phyloP scores from a whole-genome alignment of 1,140 invertebrate species.

The Cherax destructor region DNA sequence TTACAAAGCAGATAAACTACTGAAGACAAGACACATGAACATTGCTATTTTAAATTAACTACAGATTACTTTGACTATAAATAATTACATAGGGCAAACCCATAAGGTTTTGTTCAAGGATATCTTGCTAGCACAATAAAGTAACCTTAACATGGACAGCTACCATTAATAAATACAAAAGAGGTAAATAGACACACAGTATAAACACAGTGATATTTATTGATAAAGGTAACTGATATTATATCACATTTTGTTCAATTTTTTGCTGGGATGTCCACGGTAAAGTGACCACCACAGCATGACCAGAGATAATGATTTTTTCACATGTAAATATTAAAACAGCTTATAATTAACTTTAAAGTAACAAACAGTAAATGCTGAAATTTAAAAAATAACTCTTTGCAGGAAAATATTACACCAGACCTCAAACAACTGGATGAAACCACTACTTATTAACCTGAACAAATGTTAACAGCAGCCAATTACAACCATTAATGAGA shows the following conservation, averaged over 20 bases:
- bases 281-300: background rate
- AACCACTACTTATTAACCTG: background rate
- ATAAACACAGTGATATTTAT: constrained; percentile 54
- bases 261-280: constrained; percentile 19
- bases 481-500: no score
- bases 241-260: constrained; percentile 49
- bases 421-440: background rate
- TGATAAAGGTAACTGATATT: constrained; percentile 49
- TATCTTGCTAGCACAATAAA: no score
- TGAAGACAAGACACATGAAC: no score
- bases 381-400: background rate
- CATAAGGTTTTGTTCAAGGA: no score
- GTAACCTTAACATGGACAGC: no score
- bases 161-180: no score
- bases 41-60: no score
- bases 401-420: background rate
- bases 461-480: no score
- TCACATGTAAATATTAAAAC: constrained; percentile 11
- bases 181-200: background rate
- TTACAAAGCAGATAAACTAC: no score
- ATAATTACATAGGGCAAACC: no score
- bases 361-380: constrained; percentile 5
- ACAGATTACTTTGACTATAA: no score
- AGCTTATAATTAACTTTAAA: constrained; percentile 18
- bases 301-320: constrained; percentile 10